Evolutionary conservation across 2,113 vertebrate genomes (phyloP), one percentile per base, ranked within the genome.

Genomic region (Neogale vison): DNA sequence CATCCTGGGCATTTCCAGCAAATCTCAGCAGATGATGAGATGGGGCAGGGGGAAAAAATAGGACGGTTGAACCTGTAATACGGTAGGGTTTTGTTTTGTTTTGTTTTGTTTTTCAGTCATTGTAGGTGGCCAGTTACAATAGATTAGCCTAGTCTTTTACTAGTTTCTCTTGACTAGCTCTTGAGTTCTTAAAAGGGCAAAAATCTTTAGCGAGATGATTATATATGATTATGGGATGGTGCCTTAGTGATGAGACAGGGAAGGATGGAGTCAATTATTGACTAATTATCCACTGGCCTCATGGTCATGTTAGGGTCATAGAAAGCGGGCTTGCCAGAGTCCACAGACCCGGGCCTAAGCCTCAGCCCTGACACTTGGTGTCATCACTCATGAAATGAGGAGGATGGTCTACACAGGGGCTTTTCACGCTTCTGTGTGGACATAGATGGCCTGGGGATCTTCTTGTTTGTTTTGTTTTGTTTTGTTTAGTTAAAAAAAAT

Each of bases 1-100:
- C 45, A 69, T 96, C 65, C 94, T 80, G 88, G 90, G 84, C 61
- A 59, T 90, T 91, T 92, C 89, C 63, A 84, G 93, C 74, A 95
- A 96, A 57, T 80, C 57, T 52, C 74, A 88, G 67, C n/a, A n/a
- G 45, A 31, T 24, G 26, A 52, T 26, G 80, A 65, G 79, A 84
- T 11, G 23, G 23, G 6, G n/a, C 3, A 4, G 65, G 63, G 12
- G 24, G 63, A 34, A 7, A 31, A 79, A 57, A 81, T 76, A 74
- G n/a, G 47, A 4, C 9, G 20, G 2, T n/a, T 36, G 72, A 95
- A 31, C 80, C 52, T 55, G 1, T 9, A 15, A 21, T 24, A 47
- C n/a, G n/a, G 36, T 61, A 23, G 34, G 23, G 14, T 23, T 23
- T 23, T 59, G 74, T 21, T 57, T 57, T 42, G 39, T 42, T 42